Conservation (phyloP, 1,140 invertebrate species). For the Nymphalis io region DNA sequence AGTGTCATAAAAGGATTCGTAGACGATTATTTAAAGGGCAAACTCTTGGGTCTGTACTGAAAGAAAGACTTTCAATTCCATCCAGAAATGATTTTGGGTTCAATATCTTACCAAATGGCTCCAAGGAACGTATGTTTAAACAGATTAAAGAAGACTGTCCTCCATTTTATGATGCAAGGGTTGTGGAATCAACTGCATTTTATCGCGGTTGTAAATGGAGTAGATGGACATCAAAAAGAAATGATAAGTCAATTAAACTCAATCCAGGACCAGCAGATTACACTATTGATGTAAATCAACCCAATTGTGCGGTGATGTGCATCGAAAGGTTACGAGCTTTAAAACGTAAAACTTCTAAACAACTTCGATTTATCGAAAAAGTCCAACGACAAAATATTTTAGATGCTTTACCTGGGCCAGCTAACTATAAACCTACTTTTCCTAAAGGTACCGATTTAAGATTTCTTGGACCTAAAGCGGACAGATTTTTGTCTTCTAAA, state of each 20-base stretch:
- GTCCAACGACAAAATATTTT: conserved; percentile 55
- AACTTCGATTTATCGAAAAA: conserved; percentile 63
- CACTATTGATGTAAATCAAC: conserved; percentile 39
- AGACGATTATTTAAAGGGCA: conserved; percentile 56
- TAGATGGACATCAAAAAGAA: conserved; percentile 50
- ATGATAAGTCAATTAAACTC: conserved; percentile 21
- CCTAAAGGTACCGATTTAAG: conserved; percentile 50
- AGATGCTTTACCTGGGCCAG: conserved; percentile 58
- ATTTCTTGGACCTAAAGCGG: conserved; percentile 48
- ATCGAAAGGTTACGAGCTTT: conserved; percentile 51
- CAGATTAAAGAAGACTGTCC: conserved; percentile 42
- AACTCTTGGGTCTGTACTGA: conserved; percentile 34
- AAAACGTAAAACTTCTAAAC: conserved; percentile 57
- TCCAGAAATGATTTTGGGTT: conserved; percentile 49
- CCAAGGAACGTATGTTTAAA: conserved; percentile 38
- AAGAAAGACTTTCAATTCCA: conserved; percentile 42
- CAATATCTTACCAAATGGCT: conserved; percentile 40
- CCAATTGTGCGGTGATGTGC: conserved; percentile 42
- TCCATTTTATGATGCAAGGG: conserved; percentile 56
- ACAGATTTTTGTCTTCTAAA: conserved; percentile 46
- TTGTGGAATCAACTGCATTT: conserved; percentile 55
- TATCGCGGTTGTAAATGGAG: conserved; percentile 73
- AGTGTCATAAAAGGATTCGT: conserved; percentile 54
- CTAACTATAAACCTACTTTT: conserved; percentile 47
- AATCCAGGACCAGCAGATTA: conserved; percentile 64